Percentiles rank a stretch among this genome's conserved stretches.
Evolutionary conservation across 2,113 vertebrate species (phyloP).

Genomic region (Psittacus erithacus): DNA sequence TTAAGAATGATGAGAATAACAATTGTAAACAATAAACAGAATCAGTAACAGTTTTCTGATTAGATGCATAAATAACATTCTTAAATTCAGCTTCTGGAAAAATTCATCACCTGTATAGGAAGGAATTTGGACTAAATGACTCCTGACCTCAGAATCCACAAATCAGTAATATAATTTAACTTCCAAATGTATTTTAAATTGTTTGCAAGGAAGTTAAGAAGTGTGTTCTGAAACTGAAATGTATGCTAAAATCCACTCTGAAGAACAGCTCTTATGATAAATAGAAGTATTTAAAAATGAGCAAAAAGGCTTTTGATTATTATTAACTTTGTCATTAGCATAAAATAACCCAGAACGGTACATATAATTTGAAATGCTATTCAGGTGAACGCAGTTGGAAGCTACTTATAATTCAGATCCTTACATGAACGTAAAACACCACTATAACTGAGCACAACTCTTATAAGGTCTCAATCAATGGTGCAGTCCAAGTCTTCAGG

Average conservation of each 20-base stretch:
- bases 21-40: not conserved
- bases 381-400: not conserved
- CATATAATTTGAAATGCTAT: not conserved
- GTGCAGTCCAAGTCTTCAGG: not conserved
- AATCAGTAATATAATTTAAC: slow-evolving; percentile 14
- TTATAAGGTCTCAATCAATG: rapidly evolving
- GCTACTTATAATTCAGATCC: not conserved
- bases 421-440: rapidly evolving
- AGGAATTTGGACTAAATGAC: not conserved
- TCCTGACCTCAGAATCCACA: slow-evolving; percentile 21
- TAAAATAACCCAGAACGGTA: not conserved
- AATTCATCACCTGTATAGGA: not conserved
- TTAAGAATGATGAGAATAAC: not conserved
- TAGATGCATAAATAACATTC: not conserved
- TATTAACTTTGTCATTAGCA: slow-evolving; percentile 4
- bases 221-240: not conserved
- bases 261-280: not conserved
- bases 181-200: slow-evolving; percentile 19
- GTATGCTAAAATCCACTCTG: not conserved
- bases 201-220: not conserved
- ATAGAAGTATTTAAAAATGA: not conserved
- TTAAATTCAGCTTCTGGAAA: not conserved
- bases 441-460: not conserved
- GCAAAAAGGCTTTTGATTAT: not conserved
- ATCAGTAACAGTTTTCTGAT: not conserved